Conservation (phyloP, 2,888 invertebrate species). For the Leptopilina myrica region DNA sequence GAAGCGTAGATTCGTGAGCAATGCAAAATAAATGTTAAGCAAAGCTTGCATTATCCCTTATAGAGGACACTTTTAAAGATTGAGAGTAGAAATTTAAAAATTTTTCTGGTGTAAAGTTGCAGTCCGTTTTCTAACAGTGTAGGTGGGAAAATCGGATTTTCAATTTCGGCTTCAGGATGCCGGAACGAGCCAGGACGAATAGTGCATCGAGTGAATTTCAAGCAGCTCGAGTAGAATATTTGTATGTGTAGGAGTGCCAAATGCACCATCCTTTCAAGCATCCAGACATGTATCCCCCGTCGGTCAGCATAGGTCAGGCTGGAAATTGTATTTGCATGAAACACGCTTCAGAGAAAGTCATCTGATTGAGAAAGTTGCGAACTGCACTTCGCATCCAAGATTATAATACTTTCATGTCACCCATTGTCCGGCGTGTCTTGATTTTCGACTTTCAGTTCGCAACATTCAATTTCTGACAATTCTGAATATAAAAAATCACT, state of each 20-base stretch:
- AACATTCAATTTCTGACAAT: too few species aligned
- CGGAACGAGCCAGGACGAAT: conserved; percentile 57
- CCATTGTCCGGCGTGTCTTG: not conserved
- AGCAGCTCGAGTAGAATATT: conserved; percentile 65
- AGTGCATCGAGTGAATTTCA: conserved; percentile 72
- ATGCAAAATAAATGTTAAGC: too few species aligned
- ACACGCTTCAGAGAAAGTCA: conserved; percentile 59
- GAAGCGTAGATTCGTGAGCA: too few species aligned
- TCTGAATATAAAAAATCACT: too few species aligned
- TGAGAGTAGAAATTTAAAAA: too few species aligned
- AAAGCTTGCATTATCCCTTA: too few species aligned
- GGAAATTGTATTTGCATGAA: conserved; percentile 71
- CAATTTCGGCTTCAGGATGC: conserved; percentile 65
- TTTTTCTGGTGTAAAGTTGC: too few species aligned
- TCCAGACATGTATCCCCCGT: conserved; percentile 31
- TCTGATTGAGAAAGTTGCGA: conserved; percentile 39
- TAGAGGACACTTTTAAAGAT: too few species aligned
- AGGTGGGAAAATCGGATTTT: conserved; percentile 70
- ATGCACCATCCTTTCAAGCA: conserved; percentile 50
- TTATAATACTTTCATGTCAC: conserved; percentile 19
- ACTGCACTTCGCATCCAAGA: not conserved
- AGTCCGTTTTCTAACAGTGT: not conserved
- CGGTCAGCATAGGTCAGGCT: conserved; percentile 54
- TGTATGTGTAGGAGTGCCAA: conserved; percentile 51
- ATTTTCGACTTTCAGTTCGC: too few species aligned